phyloP scores from a whole-genome alignment of 2,888 invertebrate species.

The Drosophila macrospina region DNA sequence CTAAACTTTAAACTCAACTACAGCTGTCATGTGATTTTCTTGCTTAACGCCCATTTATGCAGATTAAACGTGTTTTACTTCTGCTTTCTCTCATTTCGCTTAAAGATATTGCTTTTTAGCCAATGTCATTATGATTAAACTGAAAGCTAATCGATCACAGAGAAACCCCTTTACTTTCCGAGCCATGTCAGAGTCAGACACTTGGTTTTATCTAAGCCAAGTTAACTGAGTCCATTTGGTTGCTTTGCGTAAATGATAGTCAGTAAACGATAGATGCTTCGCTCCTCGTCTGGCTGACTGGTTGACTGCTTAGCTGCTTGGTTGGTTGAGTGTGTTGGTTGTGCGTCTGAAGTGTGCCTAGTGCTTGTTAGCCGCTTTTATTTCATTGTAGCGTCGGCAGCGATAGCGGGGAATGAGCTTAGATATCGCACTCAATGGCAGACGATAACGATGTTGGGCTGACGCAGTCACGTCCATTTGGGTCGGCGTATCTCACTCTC shows the following conservation, averaged over 20 bases:
- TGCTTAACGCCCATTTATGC: neutral
- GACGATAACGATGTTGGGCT: conserved; percentile 53
- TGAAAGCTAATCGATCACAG: conserved; percentile 37
- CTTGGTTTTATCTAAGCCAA: conserved; percentile 33
- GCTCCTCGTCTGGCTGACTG: conserved; percentile 3
- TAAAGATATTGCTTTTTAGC: too few relatives aligned
- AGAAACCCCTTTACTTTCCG: conserved; percentile 12
- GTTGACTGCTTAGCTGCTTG: too few relatives aligned
- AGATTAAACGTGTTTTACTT: neutral
- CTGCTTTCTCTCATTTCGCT: neutral
- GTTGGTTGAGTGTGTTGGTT: neutral
- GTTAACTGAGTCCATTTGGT: conserved; percentile 45
- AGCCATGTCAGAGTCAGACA: conserved; percentile 3
- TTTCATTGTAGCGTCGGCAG: conserved; percentile 31
- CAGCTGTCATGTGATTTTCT: neutral
- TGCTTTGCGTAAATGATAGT: conserved; percentile 51
- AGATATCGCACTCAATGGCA: conserved; percentile 53
- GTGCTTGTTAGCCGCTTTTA: conserved; percentile 43
- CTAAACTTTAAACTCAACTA: neutral
- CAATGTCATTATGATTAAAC: conserved; percentile 11
- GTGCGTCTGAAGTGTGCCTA: conserved; percentile 13
- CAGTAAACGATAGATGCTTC: conserved; percentile 71
- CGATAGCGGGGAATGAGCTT: conserved; percentile 29
- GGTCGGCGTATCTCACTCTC: neutral
- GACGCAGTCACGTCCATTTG: conserved; percentile 21